These are phyloP conservation scores for Pelodiscus sinensis DNA, from an alignment of 2,113 vertebrate genomes.

Conservation along the genomic window DNA sequence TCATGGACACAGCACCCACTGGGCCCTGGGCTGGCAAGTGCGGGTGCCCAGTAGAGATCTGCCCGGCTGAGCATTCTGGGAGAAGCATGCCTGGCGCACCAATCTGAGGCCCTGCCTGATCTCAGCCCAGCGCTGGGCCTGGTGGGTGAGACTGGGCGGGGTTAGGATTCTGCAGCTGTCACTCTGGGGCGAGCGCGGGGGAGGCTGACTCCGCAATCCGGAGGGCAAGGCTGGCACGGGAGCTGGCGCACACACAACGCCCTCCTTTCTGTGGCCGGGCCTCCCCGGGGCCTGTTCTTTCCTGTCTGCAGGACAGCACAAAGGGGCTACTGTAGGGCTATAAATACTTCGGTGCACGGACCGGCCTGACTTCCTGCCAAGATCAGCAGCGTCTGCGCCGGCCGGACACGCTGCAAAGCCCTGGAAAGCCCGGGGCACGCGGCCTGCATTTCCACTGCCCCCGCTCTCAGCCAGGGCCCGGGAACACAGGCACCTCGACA, in stretches of 20 bases:
- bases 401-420: accelerated
- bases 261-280: not conserved
- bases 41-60: not conserved
- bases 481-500: not conserved
- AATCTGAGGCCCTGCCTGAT: not conserved
- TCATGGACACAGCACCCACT: accelerated
- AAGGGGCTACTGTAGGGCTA: constrained; percentile 51
- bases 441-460: not conserved
- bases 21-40: not conserved
- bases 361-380: not conserved
- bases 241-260: not conserved
- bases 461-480: not conserved
- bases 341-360: constrained; percentile 4
- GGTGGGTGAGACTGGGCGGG: not conserved
- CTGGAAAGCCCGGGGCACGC: accelerated
- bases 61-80: not conserved
- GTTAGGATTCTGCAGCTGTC: not conserved
- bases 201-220: not conserved
- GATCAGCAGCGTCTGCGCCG: not conserved
- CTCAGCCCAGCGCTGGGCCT: not conserved
- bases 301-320: constrained; percentile 34
- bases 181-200: accelerated
- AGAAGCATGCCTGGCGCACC: not conserved
- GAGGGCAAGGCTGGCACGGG: not conserved
- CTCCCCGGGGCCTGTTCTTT: not conserved